phyloP scores from a whole-genome alignment of 2,113 vertebrate genomes.

The Albula goreensis region DNA sequence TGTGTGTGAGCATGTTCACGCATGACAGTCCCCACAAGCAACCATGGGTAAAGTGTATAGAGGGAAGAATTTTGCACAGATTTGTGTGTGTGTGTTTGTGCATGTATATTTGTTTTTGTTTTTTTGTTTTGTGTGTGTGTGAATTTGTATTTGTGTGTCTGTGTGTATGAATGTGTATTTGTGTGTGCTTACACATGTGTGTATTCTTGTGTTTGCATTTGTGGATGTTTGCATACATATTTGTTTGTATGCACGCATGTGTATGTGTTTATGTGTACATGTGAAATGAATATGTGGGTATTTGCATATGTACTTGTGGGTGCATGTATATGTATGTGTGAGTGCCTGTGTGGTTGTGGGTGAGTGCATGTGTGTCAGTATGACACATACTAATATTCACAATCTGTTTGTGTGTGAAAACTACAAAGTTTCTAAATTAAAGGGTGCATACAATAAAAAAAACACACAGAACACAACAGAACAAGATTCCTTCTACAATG shows the following conservation, averaged over 20 bases:
- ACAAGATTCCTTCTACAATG: background rate
- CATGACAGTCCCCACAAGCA: background rate
- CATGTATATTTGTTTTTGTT: background rate
- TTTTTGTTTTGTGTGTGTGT: background rate
- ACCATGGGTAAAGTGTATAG: background rate
- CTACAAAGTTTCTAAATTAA: background rate
- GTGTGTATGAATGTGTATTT: background rate
- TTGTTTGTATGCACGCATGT: conserved; percentile 19
- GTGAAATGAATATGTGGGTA: too few species aligned
- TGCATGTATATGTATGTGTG: too few species aligned
- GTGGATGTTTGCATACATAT: background rate
- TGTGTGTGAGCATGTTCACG: background rate
- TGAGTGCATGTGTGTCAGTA: too few species aligned
- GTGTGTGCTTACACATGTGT: conserved; percentile 15
- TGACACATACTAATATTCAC: too few species aligned
- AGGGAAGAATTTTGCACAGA: background rate
- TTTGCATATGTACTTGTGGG: too few species aligned
- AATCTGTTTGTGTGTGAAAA: too few species aligned
- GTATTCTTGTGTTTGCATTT: background rate
- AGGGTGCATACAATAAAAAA: too few species aligned
- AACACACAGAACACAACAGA: too few species aligned
- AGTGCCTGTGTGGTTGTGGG: too few species aligned
- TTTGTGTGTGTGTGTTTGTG: background rate
- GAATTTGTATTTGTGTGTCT: background rate
- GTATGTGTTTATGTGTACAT: background rate